These are phyloP conservation scores for Zaprionus taronus DNA, from an alignment of 1,140 invertebrate species.

Conservation along the genomic window DNA sequence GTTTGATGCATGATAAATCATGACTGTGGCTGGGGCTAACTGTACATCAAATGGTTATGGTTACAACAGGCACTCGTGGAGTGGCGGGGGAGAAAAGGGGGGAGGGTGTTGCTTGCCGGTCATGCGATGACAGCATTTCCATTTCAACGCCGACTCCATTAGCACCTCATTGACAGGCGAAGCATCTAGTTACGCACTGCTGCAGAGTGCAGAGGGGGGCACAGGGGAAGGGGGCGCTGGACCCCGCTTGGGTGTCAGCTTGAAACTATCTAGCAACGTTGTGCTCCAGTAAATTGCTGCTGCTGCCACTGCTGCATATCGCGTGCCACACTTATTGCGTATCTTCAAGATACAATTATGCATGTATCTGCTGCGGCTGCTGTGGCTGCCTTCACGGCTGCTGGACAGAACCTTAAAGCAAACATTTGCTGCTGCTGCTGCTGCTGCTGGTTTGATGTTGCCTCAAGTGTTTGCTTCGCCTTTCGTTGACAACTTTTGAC, in stretches of 20 bases:
- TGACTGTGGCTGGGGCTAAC: slow-evolving; percentile 56
- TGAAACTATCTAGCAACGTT: slow-evolving; percentile 44
- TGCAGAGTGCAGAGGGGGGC: not conserved
- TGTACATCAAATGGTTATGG: slow-evolving; percentile 60
- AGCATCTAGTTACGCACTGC: slow-evolving; percentile 61
- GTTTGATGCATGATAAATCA: slow-evolving; percentile 45
- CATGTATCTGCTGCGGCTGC: slow-evolving; percentile 22
- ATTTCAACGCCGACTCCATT: slow-evolving; percentile 59
- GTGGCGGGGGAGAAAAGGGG: not conserved
- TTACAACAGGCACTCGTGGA: not conserved
- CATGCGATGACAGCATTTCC: slow-evolving; percentile 51
- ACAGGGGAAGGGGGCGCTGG: not conserved
- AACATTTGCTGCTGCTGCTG: slow-evolving; percentile 7
- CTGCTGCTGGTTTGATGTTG: not conserved
- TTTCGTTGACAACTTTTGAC: slow-evolving; percentile 58
- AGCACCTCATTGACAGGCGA: slow-evolving; percentile 73
- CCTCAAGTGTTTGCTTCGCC: slow-evolving; percentile 52
- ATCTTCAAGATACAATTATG: slow-evolving; percentile 50
- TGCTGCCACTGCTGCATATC: slow-evolving; percentile 44
- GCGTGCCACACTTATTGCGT: slow-evolving; percentile 65
- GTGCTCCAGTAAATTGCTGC: slow-evolving; percentile 54
- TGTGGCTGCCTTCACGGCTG: slow-evolving; percentile 39
- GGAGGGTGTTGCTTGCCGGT: slow-evolving; percentile 17
- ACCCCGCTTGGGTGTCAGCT: slow-evolving; percentile 14
- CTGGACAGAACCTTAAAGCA: slow-evolving; percentile 16